phyloP scores from a whole-genome alignment of 2,113 vertebrate genomes.

The Agelaius phoeniceus region DNA sequence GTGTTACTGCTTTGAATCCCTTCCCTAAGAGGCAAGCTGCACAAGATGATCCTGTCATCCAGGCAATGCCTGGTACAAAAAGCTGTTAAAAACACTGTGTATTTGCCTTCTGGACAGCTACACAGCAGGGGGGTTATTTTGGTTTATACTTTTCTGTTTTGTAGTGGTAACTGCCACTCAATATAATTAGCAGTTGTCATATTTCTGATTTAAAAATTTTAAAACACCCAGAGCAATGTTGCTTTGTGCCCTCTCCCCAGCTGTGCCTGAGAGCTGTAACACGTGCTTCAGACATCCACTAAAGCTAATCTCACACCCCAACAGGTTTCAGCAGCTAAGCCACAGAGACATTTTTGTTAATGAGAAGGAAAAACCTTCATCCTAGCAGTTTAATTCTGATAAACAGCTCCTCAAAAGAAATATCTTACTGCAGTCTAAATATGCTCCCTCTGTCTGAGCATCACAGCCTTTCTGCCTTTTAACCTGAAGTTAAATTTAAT shows the following conservation, averaged over 20 bases:
- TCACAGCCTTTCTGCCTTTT: background rate
- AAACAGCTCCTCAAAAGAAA: background rate
- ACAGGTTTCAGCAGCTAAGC: background rate
- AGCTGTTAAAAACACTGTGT: background rate
- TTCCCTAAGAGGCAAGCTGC: background rate
- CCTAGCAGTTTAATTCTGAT: background rate
- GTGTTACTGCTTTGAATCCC: background rate
- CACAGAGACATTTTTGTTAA: background rate
- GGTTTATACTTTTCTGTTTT: background rate
- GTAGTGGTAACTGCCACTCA: conserved; percentile 11
- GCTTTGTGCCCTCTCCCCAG: conserved; percentile 34
- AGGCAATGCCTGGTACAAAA: background rate
- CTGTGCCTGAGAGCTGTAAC: conserved; percentile 21
- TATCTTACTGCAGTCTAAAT: background rate
- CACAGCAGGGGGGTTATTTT: background rate
- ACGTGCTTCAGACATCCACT: background rate
- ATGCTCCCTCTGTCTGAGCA: background rate
- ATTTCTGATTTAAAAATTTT: conserved; percentile 12
- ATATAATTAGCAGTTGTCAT: conserved; percentile 49
- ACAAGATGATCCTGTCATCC: background rate
- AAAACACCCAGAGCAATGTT: background rate
- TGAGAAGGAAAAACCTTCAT: background rate
- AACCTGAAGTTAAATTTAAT: background rate
- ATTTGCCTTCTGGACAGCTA: conserved; percentile 21
- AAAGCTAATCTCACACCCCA: conserved; percentile 13